A percentile compares a stretch with the other conserved stretches of the same genome.
Evolutionary conservation across 2,888 invertebrate genomes (phyloP).

Genomic region (Argyresthia goedartella): DNA sequence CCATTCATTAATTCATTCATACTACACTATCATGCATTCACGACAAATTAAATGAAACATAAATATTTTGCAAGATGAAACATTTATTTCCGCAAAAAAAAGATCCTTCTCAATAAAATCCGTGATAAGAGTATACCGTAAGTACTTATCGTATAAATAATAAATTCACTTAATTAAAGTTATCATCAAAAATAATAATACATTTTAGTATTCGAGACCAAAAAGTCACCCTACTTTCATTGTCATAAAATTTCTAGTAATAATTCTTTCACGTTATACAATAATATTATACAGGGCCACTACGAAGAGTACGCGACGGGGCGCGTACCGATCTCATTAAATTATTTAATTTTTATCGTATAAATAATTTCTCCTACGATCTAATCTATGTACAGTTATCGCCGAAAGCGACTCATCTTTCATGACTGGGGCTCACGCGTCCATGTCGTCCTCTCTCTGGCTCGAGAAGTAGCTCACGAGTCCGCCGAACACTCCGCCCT

Average conservation of each 20-base stretch:
- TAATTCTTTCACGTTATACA: slow-evolving; percentile 21
- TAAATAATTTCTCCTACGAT: slow-evolving; percentile 8
- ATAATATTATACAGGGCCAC: slow-evolving; percentile 4
- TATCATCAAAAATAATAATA: slow-evolving; percentile 63
- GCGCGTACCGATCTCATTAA: neutral
- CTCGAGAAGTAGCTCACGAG: slow-evolving; percentile 94
- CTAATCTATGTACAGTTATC: slow-evolving; percentile 4
- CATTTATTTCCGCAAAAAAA: slow-evolving; percentile 65
- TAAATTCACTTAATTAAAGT: slow-evolving; percentile 65
- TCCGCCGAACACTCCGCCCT: slow-evolving; percentile 87
- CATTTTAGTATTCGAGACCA: slow-evolving; percentile 61
- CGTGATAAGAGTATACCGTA: slow-evolving; percentile 66
- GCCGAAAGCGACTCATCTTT: neutral
- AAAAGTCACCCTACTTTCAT: slow-evolving; percentile 52
- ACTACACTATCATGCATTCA: too few relatives aligned
- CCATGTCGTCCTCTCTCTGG: slow-evolving; percentile 89
- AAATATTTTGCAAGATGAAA: slow-evolving; percentile 47
- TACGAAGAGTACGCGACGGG: too few relatives aligned
- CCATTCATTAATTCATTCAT: too few relatives aligned
- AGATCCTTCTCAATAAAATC: slow-evolving; percentile 52
- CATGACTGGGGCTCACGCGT: slow-evolving; percentile 46
- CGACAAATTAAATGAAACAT: too few relatives aligned
- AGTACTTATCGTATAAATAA: slow-evolving; percentile 70
- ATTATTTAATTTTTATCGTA: slow-evolving; percentile 1
- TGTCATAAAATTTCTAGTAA: slow-evolving; percentile 13